Percentiles rank a stretch among this genome's conserved stretches.
Conservation (phyloP, 2,888 invertebrate genomes). For the Lamellibrachia satsuma region DNA sequence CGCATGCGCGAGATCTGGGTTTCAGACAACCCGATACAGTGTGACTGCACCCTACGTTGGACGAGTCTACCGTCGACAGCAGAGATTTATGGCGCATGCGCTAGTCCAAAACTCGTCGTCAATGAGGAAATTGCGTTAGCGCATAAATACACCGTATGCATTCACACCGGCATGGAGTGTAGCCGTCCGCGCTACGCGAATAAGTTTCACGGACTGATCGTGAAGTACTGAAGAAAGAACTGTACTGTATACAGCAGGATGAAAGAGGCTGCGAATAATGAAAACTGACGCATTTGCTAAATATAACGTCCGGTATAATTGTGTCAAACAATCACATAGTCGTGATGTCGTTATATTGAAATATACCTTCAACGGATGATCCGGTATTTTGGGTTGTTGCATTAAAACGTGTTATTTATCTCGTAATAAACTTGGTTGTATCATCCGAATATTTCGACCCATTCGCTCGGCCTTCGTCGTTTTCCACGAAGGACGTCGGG, state of each 20-base stretch:
- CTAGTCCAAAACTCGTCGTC: constrained; percentile 27
- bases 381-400: background rate
- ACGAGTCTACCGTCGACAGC: constrained; percentile 30
- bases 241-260: background rate
- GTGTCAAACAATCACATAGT: background rate
- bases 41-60: constrained; percentile 43
- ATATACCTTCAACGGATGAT: background rate
- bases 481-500: too few relatives aligned
- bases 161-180: constrained; percentile 23
- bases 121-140: constrained; percentile 19
- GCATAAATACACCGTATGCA: constrained; percentile 25
- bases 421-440: too few relatives aligned
- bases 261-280: background rate
- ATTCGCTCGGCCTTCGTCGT: too few relatives aligned
- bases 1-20: constrained; percentile 36
- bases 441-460: too few relatives aligned
- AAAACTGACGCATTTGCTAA: background rate
- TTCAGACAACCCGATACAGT: constrained; percentile 38
- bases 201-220: constrained; percentile 23
- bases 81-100: constrained; percentile 35
- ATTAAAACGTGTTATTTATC: too few relatives aligned
- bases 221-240: constrained; percentile 7
- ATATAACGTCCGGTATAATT: background rate
- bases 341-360: background rate
- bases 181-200: constrained; percentile 14